Evolutionary conservation across 1,140 invertebrate genomes (phyloP).

Genomic region (Drosophila orena): DNA sequence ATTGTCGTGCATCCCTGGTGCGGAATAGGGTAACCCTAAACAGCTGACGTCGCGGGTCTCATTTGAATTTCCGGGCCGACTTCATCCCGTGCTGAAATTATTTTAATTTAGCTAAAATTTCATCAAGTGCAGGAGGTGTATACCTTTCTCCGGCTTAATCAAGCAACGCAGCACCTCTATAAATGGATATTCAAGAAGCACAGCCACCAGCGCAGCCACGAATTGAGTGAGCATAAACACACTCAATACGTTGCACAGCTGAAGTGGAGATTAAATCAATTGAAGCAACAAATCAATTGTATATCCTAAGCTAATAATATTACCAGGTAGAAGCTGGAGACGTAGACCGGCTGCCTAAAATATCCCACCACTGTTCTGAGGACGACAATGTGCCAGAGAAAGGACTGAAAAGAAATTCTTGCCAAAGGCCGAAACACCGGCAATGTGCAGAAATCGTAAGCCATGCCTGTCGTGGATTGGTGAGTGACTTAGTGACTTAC

Average conservation of each 20-base stretch:
- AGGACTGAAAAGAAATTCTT: slow-evolving; percentile 72
- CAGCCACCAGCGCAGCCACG: slow-evolving; percentile 43
- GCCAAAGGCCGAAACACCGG: slow-evolving; percentile 62
- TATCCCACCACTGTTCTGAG: slow-evolving; percentile 54
- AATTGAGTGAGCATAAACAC: slow-evolving; percentile 55
- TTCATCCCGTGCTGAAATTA: slow-evolving; percentile 12
- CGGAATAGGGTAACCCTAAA: slow-evolving; percentile 5
- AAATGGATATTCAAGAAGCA: slow-evolving; percentile 64
- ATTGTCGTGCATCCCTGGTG: not conserved
- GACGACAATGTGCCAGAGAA: slow-evolving; percentile 72
- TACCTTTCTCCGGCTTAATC: slow-evolving; percentile 17
- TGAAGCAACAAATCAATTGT: too few species aligned
- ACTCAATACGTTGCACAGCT: slow-evolving; percentile 43
- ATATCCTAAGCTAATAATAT: not conserved
- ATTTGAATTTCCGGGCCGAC: slow-evolving; percentile 33
- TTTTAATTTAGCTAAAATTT: not conserved
- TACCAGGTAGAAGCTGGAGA: slow-evolving; percentile 53
- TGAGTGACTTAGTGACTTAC: not conserved
- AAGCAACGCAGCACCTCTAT: slow-evolving; percentile 46
- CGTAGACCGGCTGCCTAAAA: slow-evolving; percentile 62
- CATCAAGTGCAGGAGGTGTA: not conserved
- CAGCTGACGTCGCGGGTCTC: slow-evolving; percentile 17
- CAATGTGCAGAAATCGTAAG: slow-evolving; percentile 56
- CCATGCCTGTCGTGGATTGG: slow-evolving; percentile 49
- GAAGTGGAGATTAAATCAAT: not conserved